Conservation (phyloP, 2,113 vertebrate genomes). For the Corapipo altera region DNA sequence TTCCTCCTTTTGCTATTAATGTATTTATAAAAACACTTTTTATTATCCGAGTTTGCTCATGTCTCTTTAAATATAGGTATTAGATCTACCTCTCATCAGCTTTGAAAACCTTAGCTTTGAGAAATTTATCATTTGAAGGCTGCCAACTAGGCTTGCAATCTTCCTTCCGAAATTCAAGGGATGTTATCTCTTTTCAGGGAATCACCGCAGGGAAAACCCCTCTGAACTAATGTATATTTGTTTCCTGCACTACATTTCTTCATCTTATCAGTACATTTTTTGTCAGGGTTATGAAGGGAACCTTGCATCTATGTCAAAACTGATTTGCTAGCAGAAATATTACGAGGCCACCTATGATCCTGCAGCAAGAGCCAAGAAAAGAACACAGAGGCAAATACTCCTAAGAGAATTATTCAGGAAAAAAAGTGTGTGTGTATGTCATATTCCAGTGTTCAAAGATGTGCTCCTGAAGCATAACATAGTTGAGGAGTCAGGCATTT, state of each 20-base stretch:
- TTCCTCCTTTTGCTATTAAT: not conserved
- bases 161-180: not conserved
- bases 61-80: not conserved
- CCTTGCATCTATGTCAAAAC: not conserved
- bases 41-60: not conserved
- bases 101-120: not conserved
- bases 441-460: not conserved
- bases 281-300: not conserved
- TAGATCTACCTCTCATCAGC: not conserved
- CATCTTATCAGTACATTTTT: not conserved
- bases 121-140: not conserved
- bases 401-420: not conserved
- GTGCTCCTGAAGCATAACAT: not conserved
- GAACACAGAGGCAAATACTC: not conserved
- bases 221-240: not conserved
- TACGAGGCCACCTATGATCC: not conserved
- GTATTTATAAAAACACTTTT: not conserved
- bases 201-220: not conserved
- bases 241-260: slow-evolving; percentile 21
- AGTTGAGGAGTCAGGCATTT: not conserved
- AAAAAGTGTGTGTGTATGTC: not conserved
- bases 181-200: not conserved
- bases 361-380: slow-evolving; percentile 8
- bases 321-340: slow-evolving; percentile 11
- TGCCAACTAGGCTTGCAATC: not conserved